phyloP scores from a whole-genome alignment of 2,797 vertebrate species.

The Chelon labrosus region DNA sequence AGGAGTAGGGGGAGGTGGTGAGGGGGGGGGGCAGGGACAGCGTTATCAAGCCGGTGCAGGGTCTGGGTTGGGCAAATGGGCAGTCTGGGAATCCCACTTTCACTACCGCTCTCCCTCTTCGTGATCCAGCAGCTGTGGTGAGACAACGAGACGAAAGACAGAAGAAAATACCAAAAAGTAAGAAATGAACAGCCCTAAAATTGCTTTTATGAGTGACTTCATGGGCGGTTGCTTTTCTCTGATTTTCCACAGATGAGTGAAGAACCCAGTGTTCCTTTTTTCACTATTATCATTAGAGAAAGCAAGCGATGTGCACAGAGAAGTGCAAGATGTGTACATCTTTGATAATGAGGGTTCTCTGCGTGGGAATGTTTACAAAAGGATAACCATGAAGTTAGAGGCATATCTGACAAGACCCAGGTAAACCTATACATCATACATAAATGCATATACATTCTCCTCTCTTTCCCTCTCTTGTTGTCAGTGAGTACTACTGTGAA shows the following conservation, averaged over 20 bases:
- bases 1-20: conserved; percentile 56
- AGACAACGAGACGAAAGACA: conserved; percentile 40
- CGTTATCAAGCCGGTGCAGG: conserved; percentile 85
- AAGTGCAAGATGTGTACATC: conserved; percentile 15
- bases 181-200: conserved; percentile 9
- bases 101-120: conserved; percentile 44
- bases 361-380: conserved; percentile 35
- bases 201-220: conserved; percentile 36
- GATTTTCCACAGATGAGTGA: conserved; percentile 32
- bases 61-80: conserved; percentile 71
- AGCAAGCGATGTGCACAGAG: conserved; percentile 22
- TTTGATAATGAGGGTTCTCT: conserved; percentile 40
- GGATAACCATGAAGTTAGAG: conserved; percentile 25
- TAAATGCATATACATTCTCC: conserved; percentile 17
- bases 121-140: conserved; percentile 39
- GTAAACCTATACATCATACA: conserved; percentile 30
- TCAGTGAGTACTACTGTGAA: conserved; percentile 28
- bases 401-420: conserved; percentile 10
- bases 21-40: conserved; percentile 39
- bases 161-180: conserved; percentile 8
- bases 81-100: conserved; percentile 75
- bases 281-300: conserved; percentile 21
- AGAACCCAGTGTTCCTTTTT: conserved; percentile 30
- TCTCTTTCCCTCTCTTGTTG: conserved; percentile 4
- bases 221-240: conserved; percentile 1